Percentiles rank a stretch among this genome's conserved stretches.
Evolutionary conservation across 2,888 invertebrate genomes (phyloP).

Genomic region (Linnaemya tessellans): DNA sequence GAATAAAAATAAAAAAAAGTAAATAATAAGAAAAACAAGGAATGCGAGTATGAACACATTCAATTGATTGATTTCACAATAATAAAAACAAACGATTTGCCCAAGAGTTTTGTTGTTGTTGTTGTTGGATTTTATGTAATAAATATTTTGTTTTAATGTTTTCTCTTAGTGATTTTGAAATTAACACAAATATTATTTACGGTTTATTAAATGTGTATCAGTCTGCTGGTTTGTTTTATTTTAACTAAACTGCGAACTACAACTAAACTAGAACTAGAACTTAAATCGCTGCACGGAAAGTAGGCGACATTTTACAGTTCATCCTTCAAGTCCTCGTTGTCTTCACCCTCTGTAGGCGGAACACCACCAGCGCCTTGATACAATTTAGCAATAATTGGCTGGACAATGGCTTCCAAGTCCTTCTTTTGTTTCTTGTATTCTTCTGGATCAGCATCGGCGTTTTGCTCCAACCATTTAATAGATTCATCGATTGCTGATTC

Average conservation of each 20-base stretch:
- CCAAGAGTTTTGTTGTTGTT: constrained; percentile 44
- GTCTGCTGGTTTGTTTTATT: constrained; percentile 78
- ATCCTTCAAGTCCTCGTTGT: constrained; percentile 91
- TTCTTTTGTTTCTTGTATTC: constrained; percentile 98
- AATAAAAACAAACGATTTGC: constrained; percentile 33
- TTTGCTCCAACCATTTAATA: constrained; percentile 98
- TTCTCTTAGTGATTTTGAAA: constrained; percentile 47
- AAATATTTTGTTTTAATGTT: constrained; percentile 62
- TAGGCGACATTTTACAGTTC: constrained; percentile 87
- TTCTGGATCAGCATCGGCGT: constrained; percentile 95
- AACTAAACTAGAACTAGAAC: constrained; percentile 73
- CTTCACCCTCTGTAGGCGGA: constrained; percentile 88
- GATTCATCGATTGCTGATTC: constrained; percentile 98
- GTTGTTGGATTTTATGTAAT: constrained; percentile 72
- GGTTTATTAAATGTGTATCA: constrained; percentile 77
- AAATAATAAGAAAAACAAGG: constrained; percentile 65
- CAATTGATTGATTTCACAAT: constrained; percentile 23
- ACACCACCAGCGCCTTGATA: constrained; percentile 94
- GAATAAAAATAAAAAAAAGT: constrained; percentile 67
- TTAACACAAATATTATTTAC: constrained; percentile 61
- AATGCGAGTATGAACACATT: constrained; percentile 56
- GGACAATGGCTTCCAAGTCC: constrained; percentile 96
- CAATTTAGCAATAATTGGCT: constrained; percentile 98
- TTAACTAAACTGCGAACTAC: constrained; percentile 76
- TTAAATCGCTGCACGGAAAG: constrained; percentile 47